Base-by-base conservation (phyloP, 1,140 invertebrate genomes). In the Drosophila tristis region DNA sequence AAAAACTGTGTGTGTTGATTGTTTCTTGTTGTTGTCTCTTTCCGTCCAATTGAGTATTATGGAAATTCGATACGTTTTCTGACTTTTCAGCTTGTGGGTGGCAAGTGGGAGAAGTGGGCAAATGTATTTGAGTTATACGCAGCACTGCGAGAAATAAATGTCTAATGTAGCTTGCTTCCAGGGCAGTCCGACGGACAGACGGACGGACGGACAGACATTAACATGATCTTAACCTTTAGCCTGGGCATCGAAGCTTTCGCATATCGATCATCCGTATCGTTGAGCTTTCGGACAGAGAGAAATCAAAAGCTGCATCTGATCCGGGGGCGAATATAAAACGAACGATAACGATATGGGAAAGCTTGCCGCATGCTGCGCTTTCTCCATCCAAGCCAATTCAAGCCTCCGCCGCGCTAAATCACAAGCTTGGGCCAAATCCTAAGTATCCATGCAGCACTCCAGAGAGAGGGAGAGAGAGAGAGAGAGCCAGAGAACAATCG, bases 61-160 rank as follows among this genome's bases (percentile, higher is more conserved):
- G 90, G 90, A 91, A 91, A 91, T 91, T 86, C 81, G 90, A 91
- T 91, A 91, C 85, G 67, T 90, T 78, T 80, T 57, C 72, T 78
- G 58, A 53, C 75, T 77, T 56, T 78, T 76, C 78, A 44, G 49
- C 50, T 55, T 49, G 78, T 70, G 35, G 74, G 44, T 72, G 35
- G 35, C 35, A 39, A 39, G 35, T 39, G 35, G 11, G 65, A 59
- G 59, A 75, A 63, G 56, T 49, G 48, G 55, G 26, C 51, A 60
- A 68, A 80, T 75, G 72, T 75, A 64, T 39, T 59, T 43, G 59
- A 61, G 44, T 77, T 77, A 60, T 59, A 51, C 43, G 39, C 42
- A 51, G 26, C 20, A 35, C 31, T 35, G 4, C 9, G 3, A 4
- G 4, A 39, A 13, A 39, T 39, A 13, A 11, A 39, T 39, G 35